Conservation (phyloP, 2,113 vertebrate genomes). For the Okapia johnstoni region DNA sequence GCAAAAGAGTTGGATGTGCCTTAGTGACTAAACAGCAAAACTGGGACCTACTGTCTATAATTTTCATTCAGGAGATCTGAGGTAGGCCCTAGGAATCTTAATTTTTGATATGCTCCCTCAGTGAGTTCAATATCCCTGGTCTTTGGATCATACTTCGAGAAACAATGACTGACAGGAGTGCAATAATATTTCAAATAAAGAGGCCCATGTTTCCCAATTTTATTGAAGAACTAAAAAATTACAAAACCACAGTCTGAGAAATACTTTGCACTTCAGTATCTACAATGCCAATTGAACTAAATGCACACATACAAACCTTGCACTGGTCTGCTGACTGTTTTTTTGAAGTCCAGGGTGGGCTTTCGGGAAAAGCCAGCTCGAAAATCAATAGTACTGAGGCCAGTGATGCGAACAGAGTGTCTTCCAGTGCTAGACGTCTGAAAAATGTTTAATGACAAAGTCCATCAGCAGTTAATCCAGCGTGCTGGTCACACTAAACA, state of each 20-base stretch:
- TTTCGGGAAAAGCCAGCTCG: conserved; percentile 93
- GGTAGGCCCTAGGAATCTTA: background rate
- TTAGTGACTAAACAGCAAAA: background rate
- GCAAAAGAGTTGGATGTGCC: background rate
- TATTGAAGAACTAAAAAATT: background rate
- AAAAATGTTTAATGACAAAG: conserved; percentile 31
- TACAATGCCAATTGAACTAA: background rate
- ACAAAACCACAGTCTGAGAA: background rate
- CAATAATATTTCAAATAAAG: background rate
- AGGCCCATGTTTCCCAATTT: background rate
- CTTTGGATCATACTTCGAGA: background rate
- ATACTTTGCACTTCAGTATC: background rate
- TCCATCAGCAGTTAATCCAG: background rate
- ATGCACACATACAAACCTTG: conserved; percentile 85
- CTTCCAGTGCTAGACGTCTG: conserved; percentile 93
- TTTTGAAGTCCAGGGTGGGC: conserved; percentile 92
- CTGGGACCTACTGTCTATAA: too few relatives aligned
- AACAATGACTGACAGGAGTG: background rate
- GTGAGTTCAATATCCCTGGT: background rate
- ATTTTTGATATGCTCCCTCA: background rate
- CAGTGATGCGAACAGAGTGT: conserved; percentile 95
- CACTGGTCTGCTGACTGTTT: conserved; percentile 92
- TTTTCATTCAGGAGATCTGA: background rate
- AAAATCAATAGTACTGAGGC: conserved; percentile 98
- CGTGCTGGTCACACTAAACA: background rate